phyloP scores from a whole-genome alignment of 2,113 vertebrate genomes.

The Galeopterus variegatus region DNA sequence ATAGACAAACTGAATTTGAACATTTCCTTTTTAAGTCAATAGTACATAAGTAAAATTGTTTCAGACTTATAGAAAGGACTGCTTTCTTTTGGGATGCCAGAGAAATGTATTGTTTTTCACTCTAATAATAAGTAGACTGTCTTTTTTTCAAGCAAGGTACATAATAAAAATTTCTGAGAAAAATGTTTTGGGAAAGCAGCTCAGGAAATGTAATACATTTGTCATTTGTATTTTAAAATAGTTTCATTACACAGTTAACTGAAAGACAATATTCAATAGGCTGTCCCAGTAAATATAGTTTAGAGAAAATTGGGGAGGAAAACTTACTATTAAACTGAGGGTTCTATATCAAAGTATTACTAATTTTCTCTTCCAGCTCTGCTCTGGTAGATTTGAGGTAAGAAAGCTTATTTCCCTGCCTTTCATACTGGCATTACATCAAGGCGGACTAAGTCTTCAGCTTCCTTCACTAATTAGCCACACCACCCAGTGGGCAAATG shows the following conservation, averaged over 20 bases:
- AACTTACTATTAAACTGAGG: not conserved
- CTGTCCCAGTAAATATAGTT: not conserved
- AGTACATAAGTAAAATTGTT: not conserved
- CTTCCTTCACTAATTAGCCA: slow-evolving; percentile 11
- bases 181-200: not conserved
- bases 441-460: not conserved
- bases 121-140: not conserved
- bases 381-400: not conserved
- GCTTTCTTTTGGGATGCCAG: not conserved
- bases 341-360: not conserved
- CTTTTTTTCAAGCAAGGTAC: slow-evolving; percentile 21
- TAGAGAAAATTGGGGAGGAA: slow-evolving; percentile 20
- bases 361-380: not conserved
- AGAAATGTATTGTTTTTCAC: not conserved
- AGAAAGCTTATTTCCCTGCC: not conserved
- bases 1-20: not conserved
- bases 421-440: not conserved
- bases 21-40: not conserved
- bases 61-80: not conserved
- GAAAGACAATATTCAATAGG: not conserved
- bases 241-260: not conserved
- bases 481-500: not conserved
- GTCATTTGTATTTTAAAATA: not conserved
- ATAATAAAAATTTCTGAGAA: slow-evolving; percentile 24
- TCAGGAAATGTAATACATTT: not conserved